Conservation (phyloP, 1,140 invertebrate genomes). For the Asbolus verrucosus region DNA sequence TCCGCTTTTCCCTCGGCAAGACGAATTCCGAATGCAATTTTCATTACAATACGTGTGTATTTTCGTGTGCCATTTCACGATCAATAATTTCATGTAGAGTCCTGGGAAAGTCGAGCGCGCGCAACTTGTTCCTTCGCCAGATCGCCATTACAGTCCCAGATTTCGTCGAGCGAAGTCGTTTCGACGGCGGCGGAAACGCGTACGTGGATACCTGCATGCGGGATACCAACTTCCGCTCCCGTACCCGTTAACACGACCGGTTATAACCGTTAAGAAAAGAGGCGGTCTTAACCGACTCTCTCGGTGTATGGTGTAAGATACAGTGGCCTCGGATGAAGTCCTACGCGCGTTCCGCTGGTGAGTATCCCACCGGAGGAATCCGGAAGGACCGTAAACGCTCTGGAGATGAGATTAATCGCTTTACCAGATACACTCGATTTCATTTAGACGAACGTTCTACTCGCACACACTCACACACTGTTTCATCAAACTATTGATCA, state of each 20-base stretch:
- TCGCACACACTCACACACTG: too few species aligned
- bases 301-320: conserved; percentile 59
- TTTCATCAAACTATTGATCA: background rate
- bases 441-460: too few species aligned
- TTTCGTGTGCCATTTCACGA: conserved; percentile 56
- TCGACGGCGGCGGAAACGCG: conserved; percentile 31
- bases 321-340: conserved; percentile 60
- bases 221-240: conserved; percentile 49
- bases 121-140: conserved; percentile 31
- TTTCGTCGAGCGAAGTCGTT: conserved; percentile 54
- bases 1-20: conserved; percentile 1
- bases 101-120: conserved; percentile 56
- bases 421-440: too few species aligned
- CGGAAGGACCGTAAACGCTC: background rate
- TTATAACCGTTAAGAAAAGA: conserved; percentile 40
- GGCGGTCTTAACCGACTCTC: conserved; percentile 32
- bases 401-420: too few species aligned
- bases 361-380: conserved; percentile 46
- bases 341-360: conserved; percentile 55
- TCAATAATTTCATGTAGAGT: conserved; percentile 54
- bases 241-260: conserved; percentile 40
- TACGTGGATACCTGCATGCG: conserved; percentile 53
- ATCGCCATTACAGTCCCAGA: conserved; percentile 55
- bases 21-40: conserved; percentile 49
- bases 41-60: conserved; percentile 51